Base-by-base conservation (phyloP, 2,888 invertebrate species). In the Congeria kusceri region DNA sequence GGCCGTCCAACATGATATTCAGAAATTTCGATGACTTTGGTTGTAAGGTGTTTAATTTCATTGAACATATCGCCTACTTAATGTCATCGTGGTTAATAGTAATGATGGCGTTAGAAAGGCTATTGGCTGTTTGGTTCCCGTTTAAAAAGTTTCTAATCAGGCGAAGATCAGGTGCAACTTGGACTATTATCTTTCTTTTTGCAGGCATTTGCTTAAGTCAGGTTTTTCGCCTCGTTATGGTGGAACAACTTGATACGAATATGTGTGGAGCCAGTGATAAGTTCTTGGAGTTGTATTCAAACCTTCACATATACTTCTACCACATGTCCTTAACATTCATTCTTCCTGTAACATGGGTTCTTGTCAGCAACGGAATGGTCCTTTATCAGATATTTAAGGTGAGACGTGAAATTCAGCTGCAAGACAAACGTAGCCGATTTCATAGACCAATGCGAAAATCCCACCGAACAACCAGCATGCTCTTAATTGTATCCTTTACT, bases 71-170 rank as follows among this genome's bases (percentile, higher is more conserved):
- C 20, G 89, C 88, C 67, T 91, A 90, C 69, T 78, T 92, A 9
- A 91, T 92, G 90, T 91, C 91, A 4, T 88, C 90, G 0, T 92
- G 92, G 92, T 77, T 92, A 25, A 88, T 91, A n/a, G 91, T 92
- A 13, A 87, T 89, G 44, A 89, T 92, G 89, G 90, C 92, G 0
- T 39, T 88, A 27, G 92, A 92, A 67, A 77, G 92, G 3, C 80
- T 91, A 32, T 80, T 91, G 29, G 91, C 91, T 18, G 90, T 92
- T 23, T 89, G 89, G 74, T 87, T 88, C 56, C 92, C 92, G 3
- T 91, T 92, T 80, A 87, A 86, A 63, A 89, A 88, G 65, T 82
- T 87, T 62, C 62, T 86, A n/a, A 79, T 91, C 53, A 87, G 90
- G 59, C 85, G 80, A 15, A 89, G 89, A 63, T 84, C 85, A 1